A percentile compares a stretch with the other conserved stretches of the same genome.
These are phyloP conservation scores for Gymnocheta viridis DNA, from an alignment of 2,888 invertebrate species.

Conservation along the genomic window DNA sequence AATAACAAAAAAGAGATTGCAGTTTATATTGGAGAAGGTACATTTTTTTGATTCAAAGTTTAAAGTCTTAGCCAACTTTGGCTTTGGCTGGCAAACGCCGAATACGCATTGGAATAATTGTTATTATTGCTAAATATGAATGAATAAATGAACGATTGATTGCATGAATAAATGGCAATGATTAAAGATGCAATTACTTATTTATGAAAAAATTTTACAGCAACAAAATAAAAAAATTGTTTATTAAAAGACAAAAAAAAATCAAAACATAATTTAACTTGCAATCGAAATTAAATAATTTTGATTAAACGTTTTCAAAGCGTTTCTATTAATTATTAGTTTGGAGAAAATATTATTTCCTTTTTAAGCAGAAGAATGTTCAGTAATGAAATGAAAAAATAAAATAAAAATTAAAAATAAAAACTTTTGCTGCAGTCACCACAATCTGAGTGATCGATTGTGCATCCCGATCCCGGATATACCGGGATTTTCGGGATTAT, in stretches of 20 bases:
- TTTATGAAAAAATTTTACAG: conserved; percentile 27
- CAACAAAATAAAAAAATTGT: conserved; percentile 17
- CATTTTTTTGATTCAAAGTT: conserved; percentile 20
- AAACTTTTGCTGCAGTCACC: no score
- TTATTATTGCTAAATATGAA: conserved; percentile 41
- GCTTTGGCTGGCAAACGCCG: no score
- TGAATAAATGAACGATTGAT: conserved; percentile 26
- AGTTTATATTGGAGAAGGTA: conserved; percentile 19
- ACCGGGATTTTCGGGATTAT: no score
- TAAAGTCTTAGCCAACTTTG: not conserved
- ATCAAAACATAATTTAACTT: conserved; percentile 18
- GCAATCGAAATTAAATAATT: conserved; percentile 44
- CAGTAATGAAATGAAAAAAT: no score
- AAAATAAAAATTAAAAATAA: no score
- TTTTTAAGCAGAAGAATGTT: not conserved
- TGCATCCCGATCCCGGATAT: no score
- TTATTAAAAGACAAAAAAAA: not conserved
- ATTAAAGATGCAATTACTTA: conserved; percentile 60
- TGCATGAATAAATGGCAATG: conserved; percentile 55
- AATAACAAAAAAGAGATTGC: not conserved
- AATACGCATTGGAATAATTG: conserved; percentile 16
- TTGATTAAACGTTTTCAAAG: conserved; percentile 19
- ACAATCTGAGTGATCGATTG: no score
- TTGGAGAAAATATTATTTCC: conserved; percentile 5
- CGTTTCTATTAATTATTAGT: not conserved